Evolutionary conservation across 2,113 vertebrate species (phyloP), one percentile per base, ranked within the genome.

Genomic region (Clupea harengus): DNA sequence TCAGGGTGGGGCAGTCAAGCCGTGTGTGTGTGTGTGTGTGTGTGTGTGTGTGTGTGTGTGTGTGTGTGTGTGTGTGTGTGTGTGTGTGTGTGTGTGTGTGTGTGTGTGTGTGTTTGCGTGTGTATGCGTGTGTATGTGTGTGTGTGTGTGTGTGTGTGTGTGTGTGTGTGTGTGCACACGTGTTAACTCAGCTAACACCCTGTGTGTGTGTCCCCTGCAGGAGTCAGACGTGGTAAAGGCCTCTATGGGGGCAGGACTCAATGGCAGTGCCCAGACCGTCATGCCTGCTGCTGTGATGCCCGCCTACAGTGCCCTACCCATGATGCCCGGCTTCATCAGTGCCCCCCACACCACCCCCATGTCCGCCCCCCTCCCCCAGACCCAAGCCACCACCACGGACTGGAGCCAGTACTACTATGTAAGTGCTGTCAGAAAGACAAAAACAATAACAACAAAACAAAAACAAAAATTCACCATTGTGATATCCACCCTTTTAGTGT

Each of bases 321-420:
- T 95, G 80, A 92, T 96, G 93, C 95, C 95, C 4, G 90, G 94
- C 81, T 96, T 95, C 91, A 90, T 96, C 0, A 90, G 92, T 54
- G 90, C 94, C 2, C 91, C 94, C 15, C 95, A 95, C 85, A 90
- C 93, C 25, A n/a, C 92, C 0, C 89, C 94, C 7, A 89, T 3
- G 89, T 67, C 93, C 0, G 91, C 92, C 64, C 64, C 88, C 5
- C 87, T 85, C 81, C 52, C 93, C 60, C 93, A 93, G 84, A 84
- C 91, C 28, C 86, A 82, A 17, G 85, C 86, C 82, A 82, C 92
- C 0, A 83, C 92, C 72, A 86, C 92, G 0, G 94, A 95, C 91
- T 96, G 95, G 95, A 96, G 92, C 92, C 87, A 95, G 81, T 96
- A 96, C 88, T 96, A 96, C 89, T 96, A 95, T 17, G 95, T 96